Evolutionary conservation across 2,888 invertebrate genomes (phyloP).

Genomic region (Megaustenia siamemsis): DNA sequence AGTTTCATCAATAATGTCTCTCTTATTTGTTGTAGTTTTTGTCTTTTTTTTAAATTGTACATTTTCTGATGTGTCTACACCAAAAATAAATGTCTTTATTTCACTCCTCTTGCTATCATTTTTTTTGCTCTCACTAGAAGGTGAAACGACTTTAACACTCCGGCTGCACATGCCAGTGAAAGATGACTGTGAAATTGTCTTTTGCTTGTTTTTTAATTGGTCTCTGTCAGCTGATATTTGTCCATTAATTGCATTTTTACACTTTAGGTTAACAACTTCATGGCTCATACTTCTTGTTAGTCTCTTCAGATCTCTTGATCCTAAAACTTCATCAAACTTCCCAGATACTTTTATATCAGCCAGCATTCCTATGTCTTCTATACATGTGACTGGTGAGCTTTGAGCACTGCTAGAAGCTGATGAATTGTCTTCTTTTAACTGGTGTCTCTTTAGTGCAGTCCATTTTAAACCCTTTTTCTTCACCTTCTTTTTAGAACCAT

Average conservation of each 20-base stretch:
- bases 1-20: neutral
- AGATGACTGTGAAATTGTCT: neutral
- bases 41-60: neutral
- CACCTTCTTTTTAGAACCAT: conserved; percentile 60
- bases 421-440: conserved; percentile 15
- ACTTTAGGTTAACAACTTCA: neutral
- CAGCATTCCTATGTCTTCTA: neutral
- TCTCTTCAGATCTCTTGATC: neutral
- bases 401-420: neutral
- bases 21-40: neutral
- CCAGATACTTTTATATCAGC: neutral
- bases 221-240: neutral
- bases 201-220: neutral
- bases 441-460: conserved; percentile 40
- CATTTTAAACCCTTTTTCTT: conserved; percentile 46
- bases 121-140: neutral
- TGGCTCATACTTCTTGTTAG: conserved; percentile 14
- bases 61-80: neutral
- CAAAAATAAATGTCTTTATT: neutral
- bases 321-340: neutral
- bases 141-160: neutral
- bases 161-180: neutral
- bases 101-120: neutral
- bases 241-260: neutral
- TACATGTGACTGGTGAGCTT: neutral